Evolutionary conservation across 2,888 invertebrate genomes (phyloP).

Genomic region (Galeruca laticollis): DNA sequence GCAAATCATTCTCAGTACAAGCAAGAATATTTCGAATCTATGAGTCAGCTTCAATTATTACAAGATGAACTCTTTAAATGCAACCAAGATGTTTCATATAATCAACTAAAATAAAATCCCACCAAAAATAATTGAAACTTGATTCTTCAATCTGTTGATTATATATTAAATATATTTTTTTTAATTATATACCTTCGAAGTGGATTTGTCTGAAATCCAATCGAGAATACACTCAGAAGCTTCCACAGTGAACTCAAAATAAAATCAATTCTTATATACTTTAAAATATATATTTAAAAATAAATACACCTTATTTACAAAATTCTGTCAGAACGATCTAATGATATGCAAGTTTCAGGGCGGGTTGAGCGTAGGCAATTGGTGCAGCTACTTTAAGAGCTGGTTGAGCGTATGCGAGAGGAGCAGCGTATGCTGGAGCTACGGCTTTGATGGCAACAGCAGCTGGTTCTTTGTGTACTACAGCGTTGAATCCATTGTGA

Average conservation of each 20-base stretch:
- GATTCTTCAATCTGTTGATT: too few relatives aligned
- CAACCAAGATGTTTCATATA: too few relatives aligned
- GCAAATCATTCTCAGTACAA: too few relatives aligned
- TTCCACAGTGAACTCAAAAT: background rate
- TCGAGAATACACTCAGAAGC: too few relatives aligned
- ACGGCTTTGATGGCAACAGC: constrained; percentile 51
- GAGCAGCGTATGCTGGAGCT: constrained; percentile 26
- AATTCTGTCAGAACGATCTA: background rate
- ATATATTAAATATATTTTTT: too few relatives aligned
- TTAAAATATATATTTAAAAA: background rate
- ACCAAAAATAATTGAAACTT: too few relatives aligned
- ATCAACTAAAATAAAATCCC: too few relatives aligned
- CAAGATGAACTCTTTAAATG: too few relatives aligned
- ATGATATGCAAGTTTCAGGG: constrained; percentile 1
- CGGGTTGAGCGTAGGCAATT: constrained; percentile 14
- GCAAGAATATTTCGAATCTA: too few relatives aligned
- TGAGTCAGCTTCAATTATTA: too few relatives aligned
- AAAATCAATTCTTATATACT: background rate
- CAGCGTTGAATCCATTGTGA: constrained; percentile 69
- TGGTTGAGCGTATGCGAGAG: constrained; percentile 28
- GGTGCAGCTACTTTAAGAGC: constrained; percentile 33
- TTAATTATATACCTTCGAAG: too few relatives aligned
- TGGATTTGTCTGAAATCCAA: too few relatives aligned
- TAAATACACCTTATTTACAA: constrained; percentile 1
- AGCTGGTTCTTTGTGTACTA: constrained; percentile 66